These are phyloP conservation scores for Platichthys flesus DNA, from an alignment of 2,113 vertebrate species.

Conservation along the genomic window DNA sequence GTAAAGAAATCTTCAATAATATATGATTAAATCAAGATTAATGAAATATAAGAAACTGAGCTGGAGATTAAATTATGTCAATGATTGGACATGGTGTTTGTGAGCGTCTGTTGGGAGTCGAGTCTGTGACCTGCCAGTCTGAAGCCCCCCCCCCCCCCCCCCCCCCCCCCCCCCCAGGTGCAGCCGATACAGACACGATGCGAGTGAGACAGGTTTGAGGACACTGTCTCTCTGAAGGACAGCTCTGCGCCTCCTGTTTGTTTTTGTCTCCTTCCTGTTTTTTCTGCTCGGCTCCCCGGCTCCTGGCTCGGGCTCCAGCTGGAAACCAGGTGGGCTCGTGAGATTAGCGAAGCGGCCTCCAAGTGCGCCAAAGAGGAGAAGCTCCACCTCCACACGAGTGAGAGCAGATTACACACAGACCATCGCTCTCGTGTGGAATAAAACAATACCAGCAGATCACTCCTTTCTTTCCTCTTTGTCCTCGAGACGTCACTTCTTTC, in stretches of 20 bases:
- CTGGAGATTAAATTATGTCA: too few species aligned
- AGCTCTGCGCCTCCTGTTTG: neutral
- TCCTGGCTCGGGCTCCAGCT: neutral
- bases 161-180: too few species aligned
- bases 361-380: slow-evolving; percentile 42
- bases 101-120: neutral
- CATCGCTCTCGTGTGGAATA: slow-evolving; percentile 38
- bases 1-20: too few species aligned
- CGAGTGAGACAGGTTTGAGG: neutral
- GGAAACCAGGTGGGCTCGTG: slow-evolving; percentile 30
- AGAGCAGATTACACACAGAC: slow-evolving; percentile 43
- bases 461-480: neutral
- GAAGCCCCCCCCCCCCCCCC: too few species aligned
- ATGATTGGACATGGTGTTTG: too few species aligned
- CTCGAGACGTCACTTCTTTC: neutral
- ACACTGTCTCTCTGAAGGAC: neutral
- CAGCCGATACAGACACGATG: neutral
- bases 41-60: too few species aligned
- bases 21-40: too few species aligned
- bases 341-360: slow-evolving; percentile 31
- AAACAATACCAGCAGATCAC: neutral
- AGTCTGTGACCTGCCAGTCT: neutral
- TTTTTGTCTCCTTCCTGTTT: neutral
- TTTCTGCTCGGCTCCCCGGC: neutral
- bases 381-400: slow-evolving; percentile 27